Evolutionary conservation across 2,888 invertebrate genomes (phyloP).

Genomic region (Micoletzkya japonica): DNA sequence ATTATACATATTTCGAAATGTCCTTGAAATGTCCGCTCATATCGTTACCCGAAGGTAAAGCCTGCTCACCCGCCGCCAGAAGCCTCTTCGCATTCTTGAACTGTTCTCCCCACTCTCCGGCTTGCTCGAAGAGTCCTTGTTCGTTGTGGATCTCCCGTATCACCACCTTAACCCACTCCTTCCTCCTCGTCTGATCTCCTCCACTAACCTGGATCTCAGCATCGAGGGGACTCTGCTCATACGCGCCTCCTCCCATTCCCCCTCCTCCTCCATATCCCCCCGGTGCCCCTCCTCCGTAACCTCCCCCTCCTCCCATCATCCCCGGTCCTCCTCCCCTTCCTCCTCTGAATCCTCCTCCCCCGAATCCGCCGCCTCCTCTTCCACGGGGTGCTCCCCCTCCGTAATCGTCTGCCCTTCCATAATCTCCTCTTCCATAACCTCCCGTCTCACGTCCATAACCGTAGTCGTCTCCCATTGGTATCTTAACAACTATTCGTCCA

Average conservation of each 20-base stretch:
- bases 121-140: conserved; percentile 47
- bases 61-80: conserved; percentile 42
- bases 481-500: neutral
- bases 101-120: conserved; percentile 58
- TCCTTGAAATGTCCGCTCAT: neutral
- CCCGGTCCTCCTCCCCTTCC: conserved; percentile 29
- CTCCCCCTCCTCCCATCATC: conserved; percentile 5
- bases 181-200: too few species aligned
- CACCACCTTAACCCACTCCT: conserved; percentile 41
- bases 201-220: conserved; percentile 51
- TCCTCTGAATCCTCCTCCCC: conserved; percentile 3
- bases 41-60: neutral
- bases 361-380: conserved; percentile 21
- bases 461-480: conserved; percentile 19
- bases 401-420: conserved; percentile 29
- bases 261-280: conserved; percentile 29
- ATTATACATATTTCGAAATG: neutral
- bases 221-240: conserved; percentile 52
- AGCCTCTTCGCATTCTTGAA: conserved; percentile 60
- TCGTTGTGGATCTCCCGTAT: conserved; percentile 59
- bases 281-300: conserved; percentile 30
- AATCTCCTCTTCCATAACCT: conserved; percentile 29
- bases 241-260: conserved; percentile 29
- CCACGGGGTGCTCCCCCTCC: conserved; percentile 30
- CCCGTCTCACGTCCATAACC: conserved; percentile 29